Conservation (phyloP, 2,888 invertebrate species). For the Chrysopilus asiliformis region DNA sequence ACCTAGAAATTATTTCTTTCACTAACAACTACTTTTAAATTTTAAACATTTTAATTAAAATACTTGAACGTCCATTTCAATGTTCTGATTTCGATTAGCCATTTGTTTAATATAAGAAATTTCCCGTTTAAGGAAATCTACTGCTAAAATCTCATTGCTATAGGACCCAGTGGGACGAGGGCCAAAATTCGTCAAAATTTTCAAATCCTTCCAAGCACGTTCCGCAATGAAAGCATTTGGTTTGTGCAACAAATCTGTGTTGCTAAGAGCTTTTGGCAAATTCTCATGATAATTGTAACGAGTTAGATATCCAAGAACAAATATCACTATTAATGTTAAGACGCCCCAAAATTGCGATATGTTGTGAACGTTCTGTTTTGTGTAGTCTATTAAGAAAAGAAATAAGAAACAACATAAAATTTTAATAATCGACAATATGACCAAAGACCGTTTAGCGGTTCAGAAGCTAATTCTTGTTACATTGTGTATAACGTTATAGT, state of each 20-base stretch:
- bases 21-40: neutral
- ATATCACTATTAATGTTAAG: conserved; percentile 15
- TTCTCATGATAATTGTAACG: conserved; percentile 21
- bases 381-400: conserved; percentile 23
- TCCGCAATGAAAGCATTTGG: conserved; percentile 44
- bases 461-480: too few species aligned
- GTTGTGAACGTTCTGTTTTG: conserved; percentile 24
- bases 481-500: too few species aligned
- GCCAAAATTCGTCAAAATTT: conserved; percentile 46
- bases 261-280: conserved; percentile 21
- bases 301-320: conserved; percentile 18
- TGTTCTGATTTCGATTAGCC: conserved; percentile 41
- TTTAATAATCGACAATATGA: too few species aligned
- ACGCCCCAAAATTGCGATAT: conserved; percentile 22
- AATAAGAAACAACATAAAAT: too few species aligned
- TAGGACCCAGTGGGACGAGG: conserved; percentile 58
- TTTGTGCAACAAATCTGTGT: conserved; percentile 20
- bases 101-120: conserved; percentile 39
- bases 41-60: neutral
- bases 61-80: conserved; percentile 54
- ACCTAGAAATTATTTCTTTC: conserved; percentile 19
- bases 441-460: too few species aligned
- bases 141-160: conserved; percentile 63
- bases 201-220: conserved; percentile 49
- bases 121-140: conserved; percentile 44